Base-by-base conservation (phyloP, 2,113 vertebrate species). In the Apteryx mantelli region DNA sequence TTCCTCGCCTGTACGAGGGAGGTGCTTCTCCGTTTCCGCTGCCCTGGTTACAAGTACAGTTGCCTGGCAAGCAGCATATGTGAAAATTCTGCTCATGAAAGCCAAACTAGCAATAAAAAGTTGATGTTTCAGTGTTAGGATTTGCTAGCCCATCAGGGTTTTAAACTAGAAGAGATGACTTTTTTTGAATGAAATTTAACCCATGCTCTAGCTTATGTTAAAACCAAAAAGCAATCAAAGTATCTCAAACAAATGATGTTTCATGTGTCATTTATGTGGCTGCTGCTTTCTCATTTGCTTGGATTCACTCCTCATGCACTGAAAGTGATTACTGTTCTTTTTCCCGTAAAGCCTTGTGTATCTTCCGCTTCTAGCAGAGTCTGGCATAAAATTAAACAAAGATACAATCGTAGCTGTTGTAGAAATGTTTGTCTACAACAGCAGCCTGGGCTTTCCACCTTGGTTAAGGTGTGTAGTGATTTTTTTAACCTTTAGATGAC, bases 401-500 rank as follows among this genome's bases (percentile, higher is more conserved):
- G 36, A 16, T 19, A 0, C 16, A 34, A 34, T 0, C 63, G 73
- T 44, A 69, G 79, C 44, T 82, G 58, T 48, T 79, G 66, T 42
- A 91, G 91, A 60, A 15, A 22, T 48, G 53, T 70, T 95, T 63
- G 74, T 32, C 7, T 7, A 7, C 36, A 46, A 13, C 26, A 50
- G 52, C 30, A 82, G 52, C 42, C 55, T 58, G 13, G 32, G 34
- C 46, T 77, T 38, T 92, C 63, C 63, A 80, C 40, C 60, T 53
- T 28, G 55, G 7, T 66, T 64, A 38, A 95, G 85, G 82, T 94
- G 53, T 91, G 52, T 1, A 21, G 64, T 68, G 92, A 61, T 74
- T 60, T 66, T 77, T 88, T 93, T 87, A 52, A 90, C 91, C 95
- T 96, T 91, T 28, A 75, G 46, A 18, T 95, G 91, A 96, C 91